Conservation (phyloP, 1,140 invertebrate genomes). For the Solenopsis invicta region DNA sequence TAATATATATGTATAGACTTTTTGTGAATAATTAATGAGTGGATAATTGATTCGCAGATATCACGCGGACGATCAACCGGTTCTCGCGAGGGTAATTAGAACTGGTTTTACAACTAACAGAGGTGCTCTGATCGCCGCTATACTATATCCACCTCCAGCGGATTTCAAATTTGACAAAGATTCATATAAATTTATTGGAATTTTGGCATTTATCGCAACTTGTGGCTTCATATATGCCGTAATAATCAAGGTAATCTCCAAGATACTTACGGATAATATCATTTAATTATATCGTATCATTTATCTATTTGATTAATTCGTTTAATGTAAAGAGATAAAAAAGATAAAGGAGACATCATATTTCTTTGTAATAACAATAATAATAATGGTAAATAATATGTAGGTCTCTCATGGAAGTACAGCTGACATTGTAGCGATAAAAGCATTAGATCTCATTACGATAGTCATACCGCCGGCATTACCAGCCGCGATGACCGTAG, state of each 20-base stretch:
- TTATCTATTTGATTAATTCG: conserved; percentile 25
- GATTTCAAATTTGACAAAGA: conserved; percentile 98
- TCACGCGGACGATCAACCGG: conserved; percentile 90
- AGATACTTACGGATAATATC: background rate
- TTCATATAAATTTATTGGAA: conserved; percentile 96
- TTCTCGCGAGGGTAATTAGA: conserved; percentile 90
- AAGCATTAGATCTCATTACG: conserved; percentile 96
- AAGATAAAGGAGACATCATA: conserved; percentile 6
- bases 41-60: conserved; percentile 88
- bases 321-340: conserved; percentile 7
- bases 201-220: conserved; percentile 92
- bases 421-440: conserved; percentile 90
- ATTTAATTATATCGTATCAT: background rate
- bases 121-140: conserved; percentile 96
- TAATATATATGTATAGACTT: background rate
- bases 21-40: background rate
- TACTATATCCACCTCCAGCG: conserved; percentile 97
- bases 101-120: conserved; percentile 96
- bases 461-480: conserved; percentile 97
- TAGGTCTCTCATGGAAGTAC: conserved; percentile 87
- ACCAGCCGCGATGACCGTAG: conserved; percentile 97
- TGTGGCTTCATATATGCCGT: conserved; percentile 95
- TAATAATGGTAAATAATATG: conserved; percentile 5
- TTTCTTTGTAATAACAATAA: background rate
- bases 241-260: conserved; percentile 90